Percentiles rank a stretch among this genome's conserved stretches.
phyloP scores from a whole-genome alignment of 2,797 vertebrate species.

The Brachyalestes nurse region DNA sequence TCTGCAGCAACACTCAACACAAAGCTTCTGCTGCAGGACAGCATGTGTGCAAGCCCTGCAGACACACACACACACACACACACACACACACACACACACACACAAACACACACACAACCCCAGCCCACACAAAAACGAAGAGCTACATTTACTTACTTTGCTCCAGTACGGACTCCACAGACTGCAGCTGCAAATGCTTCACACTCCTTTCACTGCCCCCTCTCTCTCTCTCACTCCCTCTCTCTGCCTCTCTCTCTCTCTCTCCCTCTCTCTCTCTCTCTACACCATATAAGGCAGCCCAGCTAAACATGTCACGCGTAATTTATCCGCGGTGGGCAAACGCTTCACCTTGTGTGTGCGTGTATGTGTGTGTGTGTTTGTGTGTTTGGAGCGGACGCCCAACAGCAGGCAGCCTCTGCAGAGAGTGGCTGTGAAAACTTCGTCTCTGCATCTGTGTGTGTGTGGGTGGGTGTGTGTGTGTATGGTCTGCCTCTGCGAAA shows the following conservation, averaged over 20 bases:
- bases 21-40: no score
- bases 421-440: slow-evolving; percentile 29
- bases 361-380: slow-evolving; percentile 68
- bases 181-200: slow-evolving; percentile 81
- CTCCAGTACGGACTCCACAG: slow-evolving; percentile 79
- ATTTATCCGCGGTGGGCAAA: slow-evolving; percentile 81
- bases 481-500: not conserved
- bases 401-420: slow-evolving; percentile 43
- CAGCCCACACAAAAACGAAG: slow-evolving; percentile 20
- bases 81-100: no score
- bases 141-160: slow-evolving; percentile 75
- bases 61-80: no score
- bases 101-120: no score
- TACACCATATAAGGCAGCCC: slow-evolving; percentile 80
- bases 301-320: slow-evolving; percentile 87
- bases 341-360: slow-evolving; percentile 82
- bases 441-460: not conserved
- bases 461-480: slow-evolving; percentile 10
- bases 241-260: slow-evolving; percentile 39
- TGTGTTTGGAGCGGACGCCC: no score
- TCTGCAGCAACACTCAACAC: no score
- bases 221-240: slow-evolving; percentile 42
- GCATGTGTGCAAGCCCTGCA: not conserved
- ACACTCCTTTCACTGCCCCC: slow-evolving; percentile 67
- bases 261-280: slow-evolving; percentile 54